Base-by-base conservation (phyloP, 2,113 vertebrate species). In the Helogale parvula region DNA sequence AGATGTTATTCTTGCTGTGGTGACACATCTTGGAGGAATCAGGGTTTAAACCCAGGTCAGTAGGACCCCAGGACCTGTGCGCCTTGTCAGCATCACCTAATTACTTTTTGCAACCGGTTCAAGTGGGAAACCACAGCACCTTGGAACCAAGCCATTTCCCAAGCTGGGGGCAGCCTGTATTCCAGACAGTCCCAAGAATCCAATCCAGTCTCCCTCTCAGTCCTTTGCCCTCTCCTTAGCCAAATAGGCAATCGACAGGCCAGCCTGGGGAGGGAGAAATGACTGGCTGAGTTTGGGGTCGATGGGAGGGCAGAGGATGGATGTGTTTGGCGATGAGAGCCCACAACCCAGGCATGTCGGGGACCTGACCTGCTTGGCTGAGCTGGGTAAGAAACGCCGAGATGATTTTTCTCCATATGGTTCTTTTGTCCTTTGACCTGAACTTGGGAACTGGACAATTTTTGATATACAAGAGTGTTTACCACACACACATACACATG, bases 361-460 rank as follows among this genome's bases (percentile, higher is more conserved):
- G 71, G 33, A 33, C 41, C 81, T 85, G 96, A 47, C 38, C 88
- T 77, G 14, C 68, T 54, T 41, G 54, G 52, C 60, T 41, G 52
- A 90, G 35, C 72, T 45, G 74, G 31, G 60, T 45, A 14, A 89
- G 74, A 90, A 97, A 94, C 41, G 79, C 82, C 83, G 71, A 91
- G 45, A 54, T 52, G 27, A 76, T 41, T 91, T 97, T 90, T 84
- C 69, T 92, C 93, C 29, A 31, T 74, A 52, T 76, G 92, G 15
- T 76, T 94, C 74, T 88, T 93, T 72, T 19, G 45, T 60, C 84
- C 66, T 96, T 82, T 90, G 84, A 90, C 52, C 65, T 96, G 81
- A 87, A 90, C 76, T 95, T 94, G 45, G 87, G 54, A 93, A 76
- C 57, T 4, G 16, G 29, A 57, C 77, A n/a, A 11, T 88, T 91